Evolutionary conservation across 2,888 invertebrate genomes (phyloP), one percentile per base, ranked within the genome.

Genomic region (Noctua janthina): DNA sequence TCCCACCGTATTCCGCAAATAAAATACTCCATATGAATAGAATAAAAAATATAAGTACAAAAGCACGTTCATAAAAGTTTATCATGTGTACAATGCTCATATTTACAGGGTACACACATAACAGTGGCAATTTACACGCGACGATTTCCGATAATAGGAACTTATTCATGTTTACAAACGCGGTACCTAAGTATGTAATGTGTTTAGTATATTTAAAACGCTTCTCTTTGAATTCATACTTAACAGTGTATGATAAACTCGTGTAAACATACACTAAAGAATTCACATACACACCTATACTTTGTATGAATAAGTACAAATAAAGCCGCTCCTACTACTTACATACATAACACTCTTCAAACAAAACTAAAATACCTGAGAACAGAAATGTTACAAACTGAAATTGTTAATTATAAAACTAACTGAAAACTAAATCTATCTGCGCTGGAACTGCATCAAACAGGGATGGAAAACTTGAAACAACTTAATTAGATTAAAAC

Each of bases 101-200:
- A 82, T 68, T 67, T 77, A 84, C 59, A 51, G 62, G 17, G 67
- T 62, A 67, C 81, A 75, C 76, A 84, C 83, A 81, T 82, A 83
- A 87, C 79, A 85, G 73, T 79, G 76, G 75, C 78, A 82, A 83
- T 88, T 88, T 79, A 82, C 82, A 85, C 88, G 88, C 81, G 80
- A 85, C 69, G 77, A 78, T 85, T 86, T 78, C 76, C 73, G 79
- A 82, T 84, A 84, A 87, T 85, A 75, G 74, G 54, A 76, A 79
- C 67, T 67, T 85, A 87, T 79, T 75, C 79, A 74, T 77, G 72
- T 87, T 76, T 69, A 85, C 79, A 81, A 62, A 68, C 17, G 43
- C 49, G 43, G 35, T 68, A 46, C 46, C 29, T 29, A 62, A 8
- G 23, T 62, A 35, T 69, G 62, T 74, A 62, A 73, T 73, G 69